These are phyloP conservation scores for Columbina picui DNA, from an alignment of 2,113 vertebrate genomes.

Conservation along the genomic window DNA sequence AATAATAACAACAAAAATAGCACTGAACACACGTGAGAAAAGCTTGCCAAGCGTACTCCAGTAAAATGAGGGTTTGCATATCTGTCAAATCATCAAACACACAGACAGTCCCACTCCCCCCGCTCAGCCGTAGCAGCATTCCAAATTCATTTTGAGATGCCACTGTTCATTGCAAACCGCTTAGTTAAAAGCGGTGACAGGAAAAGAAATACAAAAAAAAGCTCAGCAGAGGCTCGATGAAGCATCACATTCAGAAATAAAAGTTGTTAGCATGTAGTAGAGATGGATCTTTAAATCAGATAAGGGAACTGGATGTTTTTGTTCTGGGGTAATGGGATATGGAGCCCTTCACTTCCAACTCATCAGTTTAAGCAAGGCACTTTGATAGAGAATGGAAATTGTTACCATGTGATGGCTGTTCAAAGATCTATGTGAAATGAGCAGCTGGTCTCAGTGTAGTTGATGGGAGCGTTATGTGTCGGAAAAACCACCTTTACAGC, in stretches of 20 bases:
- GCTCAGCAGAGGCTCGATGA: not conserved
- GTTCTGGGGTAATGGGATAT: conserved; percentile 30
- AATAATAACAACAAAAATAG: not conserved
- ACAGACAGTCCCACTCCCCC: not conserved
- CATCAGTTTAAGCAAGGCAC: conserved; percentile 18
- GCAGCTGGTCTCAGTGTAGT: not conserved
- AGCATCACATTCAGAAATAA: conserved; percentile 7
- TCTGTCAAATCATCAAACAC: not conserved
- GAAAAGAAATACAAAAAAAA: not conserved
- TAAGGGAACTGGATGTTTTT: conserved; percentile 26
- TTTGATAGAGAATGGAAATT: conserved; percentile 26
- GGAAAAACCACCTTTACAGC: not conserved
- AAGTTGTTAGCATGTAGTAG: not conserved
- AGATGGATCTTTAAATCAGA: conserved; percentile 36
- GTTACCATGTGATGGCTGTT: conserved; percentile 1
- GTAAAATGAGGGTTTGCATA: not conserved
- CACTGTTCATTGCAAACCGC: not conserved
- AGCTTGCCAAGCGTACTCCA: not conserved
- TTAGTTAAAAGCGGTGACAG: not conserved
- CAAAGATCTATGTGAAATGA: not conserved
- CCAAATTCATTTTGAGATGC: not conserved
- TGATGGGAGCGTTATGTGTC: not conserved
- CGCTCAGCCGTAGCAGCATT: accelerated
- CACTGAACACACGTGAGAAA: not conserved
- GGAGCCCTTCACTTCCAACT: conserved; percentile 40